Percentiles rank a stretch among this genome's conserved stretches.
Conservation (phyloP, 2,113 vertebrate species). For the Hymenochirus boettgeri region DNA sequence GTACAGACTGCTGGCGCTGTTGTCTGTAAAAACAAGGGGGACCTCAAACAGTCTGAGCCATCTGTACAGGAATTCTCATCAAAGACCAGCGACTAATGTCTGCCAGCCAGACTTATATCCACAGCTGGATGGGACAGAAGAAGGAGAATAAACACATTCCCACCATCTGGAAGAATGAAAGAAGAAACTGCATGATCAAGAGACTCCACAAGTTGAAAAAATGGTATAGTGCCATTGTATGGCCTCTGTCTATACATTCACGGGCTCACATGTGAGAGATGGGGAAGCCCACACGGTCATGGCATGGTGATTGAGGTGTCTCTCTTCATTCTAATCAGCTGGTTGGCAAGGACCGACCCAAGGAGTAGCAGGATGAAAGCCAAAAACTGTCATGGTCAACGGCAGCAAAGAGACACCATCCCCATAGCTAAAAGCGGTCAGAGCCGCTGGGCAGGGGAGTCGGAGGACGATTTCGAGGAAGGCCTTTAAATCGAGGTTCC, state of each 20-base stretch:
- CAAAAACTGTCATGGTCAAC: slow-evolving; percentile 88
- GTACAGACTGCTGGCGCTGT: slow-evolving; percentile 59
- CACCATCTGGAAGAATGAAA: no score
- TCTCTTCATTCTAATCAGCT: slow-evolving; percentile 61
- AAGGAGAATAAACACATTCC: slow-evolving; percentile 74
- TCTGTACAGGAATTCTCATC: slow-evolving; percentile 73
- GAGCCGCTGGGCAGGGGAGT: slow-evolving; percentile 92
- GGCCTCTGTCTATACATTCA: background rate
- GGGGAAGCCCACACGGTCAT: no score
- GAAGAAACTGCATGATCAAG: slow-evolving; percentile 75
- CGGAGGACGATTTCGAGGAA: slow-evolving; percentile 86
- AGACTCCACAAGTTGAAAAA: slow-evolving; percentile 85
- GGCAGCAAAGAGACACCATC: slow-evolving; percentile 76
- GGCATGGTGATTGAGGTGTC: no score
- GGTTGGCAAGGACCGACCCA: slow-evolving; percentile 90
- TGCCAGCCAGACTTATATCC: slow-evolving; percentile 82
- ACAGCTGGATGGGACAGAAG: slow-evolving; percentile 89
- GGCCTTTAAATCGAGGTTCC: slow-evolving; percentile 80
- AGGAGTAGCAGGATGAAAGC: slow-evolving; percentile 88
- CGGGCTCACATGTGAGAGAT: no score
- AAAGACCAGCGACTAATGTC: slow-evolving; percentile 66
- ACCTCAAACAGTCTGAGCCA: slow-evolving; percentile 65
- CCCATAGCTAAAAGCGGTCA: slow-evolving; percentile 67
- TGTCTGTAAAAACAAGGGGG: slow-evolving; percentile 74
- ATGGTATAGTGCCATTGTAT: slow-evolving; percentile 69